Evolutionary conservation across 37 sponge, comb jelly and placozoan genomes (phyloP), one percentile per base, ranked within the genome.

Genomic region (Tethya wilhelma): DNA sequence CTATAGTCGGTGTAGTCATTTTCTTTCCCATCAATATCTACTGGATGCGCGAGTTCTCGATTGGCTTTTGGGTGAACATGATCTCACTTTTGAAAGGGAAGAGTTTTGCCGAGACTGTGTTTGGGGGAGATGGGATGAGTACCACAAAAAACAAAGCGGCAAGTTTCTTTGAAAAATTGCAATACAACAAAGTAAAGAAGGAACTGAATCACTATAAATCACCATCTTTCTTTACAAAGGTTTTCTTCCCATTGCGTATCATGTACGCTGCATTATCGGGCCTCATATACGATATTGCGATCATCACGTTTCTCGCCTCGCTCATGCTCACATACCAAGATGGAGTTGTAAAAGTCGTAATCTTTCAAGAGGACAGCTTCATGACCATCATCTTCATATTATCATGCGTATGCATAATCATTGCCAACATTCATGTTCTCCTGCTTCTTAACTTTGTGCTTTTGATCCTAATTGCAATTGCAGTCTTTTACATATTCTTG

Each of bases 11-110:
- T 19, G 46, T 73, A 1, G 12, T 64, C 7, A 31, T 68, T 14
- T 86, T 68, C 59, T 79, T 86, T 79, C 19, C 73, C 6, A 74
- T 79, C 45, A 86, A 86, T 30, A 80, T 80, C 55, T 86, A 67
- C 37, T 73, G 74, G 79, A 74, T 79, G 41, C 33, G 56, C 32
- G 64, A 86, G 22, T 86, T 86, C 58, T 60, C 79, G 22, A 55
- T 79, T 49, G 66, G 87, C 6, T 75, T 86, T 28, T 86, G 65
- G 59, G 38, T 86, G 11, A 58, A 86, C 53, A 86, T 86, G 80
- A 72, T 80, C 23, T 63, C 74, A 23, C 25, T 86, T 43, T 69
- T 86, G 7, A 74, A 86, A 46, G 67, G 57, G 28, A 39, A 56
- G 28, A 38, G 74, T 28, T 79, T 86, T 79, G 79, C 87, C 0